phyloP scores from a whole-genome alignment of 2,113 vertebrate genomes.

The Acinonyx jubatus region DNA sequence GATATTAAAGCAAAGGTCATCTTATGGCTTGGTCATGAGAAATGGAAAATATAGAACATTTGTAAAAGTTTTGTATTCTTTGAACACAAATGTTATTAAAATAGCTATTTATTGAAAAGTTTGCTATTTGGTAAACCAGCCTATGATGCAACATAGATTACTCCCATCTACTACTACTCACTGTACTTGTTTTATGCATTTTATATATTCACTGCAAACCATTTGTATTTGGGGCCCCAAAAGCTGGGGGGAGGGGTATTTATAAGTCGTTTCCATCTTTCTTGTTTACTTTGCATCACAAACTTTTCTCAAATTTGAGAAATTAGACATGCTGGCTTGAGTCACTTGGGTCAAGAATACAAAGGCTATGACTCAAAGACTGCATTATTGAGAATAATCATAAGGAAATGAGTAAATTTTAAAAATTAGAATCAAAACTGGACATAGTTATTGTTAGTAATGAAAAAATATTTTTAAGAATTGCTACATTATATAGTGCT shows the following conservation, averaged over 20 bases:
- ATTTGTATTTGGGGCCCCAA: conserved; percentile 27
- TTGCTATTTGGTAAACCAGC: not conserved
- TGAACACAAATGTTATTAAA: not conserved
- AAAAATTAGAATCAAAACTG: not conserved
- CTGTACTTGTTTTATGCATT: not conserved
- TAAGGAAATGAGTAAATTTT: not conserved
- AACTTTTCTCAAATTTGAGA: not conserved
- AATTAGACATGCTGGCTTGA: not conserved
- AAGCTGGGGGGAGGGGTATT: too few species aligned
- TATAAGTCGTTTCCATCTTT: not conserved
- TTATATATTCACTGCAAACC: not conserved
- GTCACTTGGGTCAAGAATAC: not conserved
- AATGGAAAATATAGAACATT: conserved; percentile 16
- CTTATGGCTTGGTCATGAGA: not conserved
- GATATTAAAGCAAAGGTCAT: not conserved
- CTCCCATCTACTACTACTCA: not conserved
- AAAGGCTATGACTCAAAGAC: not conserved
- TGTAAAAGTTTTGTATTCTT: not conserved
- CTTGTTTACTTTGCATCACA: not conserved
- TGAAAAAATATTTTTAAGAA: not conserved
- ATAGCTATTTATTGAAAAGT: conserved; percentile 14
- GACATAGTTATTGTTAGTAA: not conserved
- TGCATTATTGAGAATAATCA: not conserved
- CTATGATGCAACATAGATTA: not conserved
- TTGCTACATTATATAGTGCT: not conserved